Evolutionary conservation across 2,113 vertebrate species (phyloP), one percentile per base, ranked within the genome.

Genomic region (Etheostoma spectabile): DNA sequence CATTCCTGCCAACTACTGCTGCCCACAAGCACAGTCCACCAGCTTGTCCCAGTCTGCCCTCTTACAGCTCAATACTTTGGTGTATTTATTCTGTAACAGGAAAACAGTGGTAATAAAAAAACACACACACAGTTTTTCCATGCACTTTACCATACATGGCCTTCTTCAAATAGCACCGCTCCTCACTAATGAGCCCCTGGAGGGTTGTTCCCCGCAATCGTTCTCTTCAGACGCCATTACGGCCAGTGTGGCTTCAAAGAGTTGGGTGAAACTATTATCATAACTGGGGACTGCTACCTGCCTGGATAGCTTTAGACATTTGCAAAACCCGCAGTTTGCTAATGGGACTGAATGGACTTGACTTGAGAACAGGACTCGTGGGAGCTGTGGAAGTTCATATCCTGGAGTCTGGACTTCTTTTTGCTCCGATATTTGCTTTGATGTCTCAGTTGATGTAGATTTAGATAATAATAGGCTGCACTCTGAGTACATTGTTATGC

Each of bases 131-230:
- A 15, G 42, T 70, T 55, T 80, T 49, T 74, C 62, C 38, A 38
- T 61, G 27, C 74, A 52, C 79, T 79, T 67, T 68, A 55, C 61
- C 55, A 22, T 77, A 70, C 66, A 16, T 7, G 7, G 72, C 84
- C 80, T 84, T 90, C 79, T 91, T 90, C 90, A 90, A 89, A 89
- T 84, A 92, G 86, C 82, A 82, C 77, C 35, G 19, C 77, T 90
- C 72, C 57, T 83, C 59, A 5, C 85, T 94, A 94, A 94, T 94
- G 94, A 94, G 91, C 93, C 94, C 91, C 92, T 61, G 48, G 87
- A 90, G 94, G 83, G 72, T 86, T 82, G 83, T 81, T 82, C 71
- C 90, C 72, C 64, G 60, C 86, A 84, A 90, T 90, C 66, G 65
- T 73, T 89, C 86, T 93, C 82, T 86, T 91, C 88, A 90, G 89